These are phyloP conservation scores for Frieseomelitta varia DNA, from an alignment of 1,140 invertebrate genomes.

Conservation along the genomic window DNA sequence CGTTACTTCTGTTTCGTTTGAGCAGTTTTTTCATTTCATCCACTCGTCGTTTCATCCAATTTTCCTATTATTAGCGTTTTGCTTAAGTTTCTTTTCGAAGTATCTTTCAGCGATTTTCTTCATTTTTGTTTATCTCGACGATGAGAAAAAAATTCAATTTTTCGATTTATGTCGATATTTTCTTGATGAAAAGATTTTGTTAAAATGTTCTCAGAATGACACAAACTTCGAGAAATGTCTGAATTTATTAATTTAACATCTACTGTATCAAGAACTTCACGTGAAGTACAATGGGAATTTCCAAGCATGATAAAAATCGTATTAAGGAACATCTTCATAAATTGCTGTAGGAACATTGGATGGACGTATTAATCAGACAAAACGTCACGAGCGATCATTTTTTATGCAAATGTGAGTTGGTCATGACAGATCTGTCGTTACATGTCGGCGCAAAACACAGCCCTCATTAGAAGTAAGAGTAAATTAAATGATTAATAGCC, in stretches of 20 bases:
- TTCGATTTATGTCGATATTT: no score
- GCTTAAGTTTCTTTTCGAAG: no score
- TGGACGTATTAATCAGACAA: background rate
- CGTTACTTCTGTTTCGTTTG: constrained; percentile 25
- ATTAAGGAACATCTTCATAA: background rate
- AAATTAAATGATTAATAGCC: background rate
- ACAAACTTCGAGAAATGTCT: background rate
- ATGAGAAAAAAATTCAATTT: no score
- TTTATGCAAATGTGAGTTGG: background rate
- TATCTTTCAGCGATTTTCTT: no score
- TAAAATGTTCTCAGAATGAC: background rate
- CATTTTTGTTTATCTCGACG: no score
- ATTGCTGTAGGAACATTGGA: background rate
- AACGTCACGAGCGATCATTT: background rate
- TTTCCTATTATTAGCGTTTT: no score
- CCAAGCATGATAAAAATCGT: background rate
- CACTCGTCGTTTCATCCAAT: background rate
- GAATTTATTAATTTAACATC: background rate
- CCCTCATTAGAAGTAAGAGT: background rate
- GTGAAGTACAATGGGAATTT: background rate
- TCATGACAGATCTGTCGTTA: background rate
- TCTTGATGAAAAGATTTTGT: background rate
- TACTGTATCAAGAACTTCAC: background rate
- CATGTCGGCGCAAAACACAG: background rate
- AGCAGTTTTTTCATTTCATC: constrained; percentile 21